Conservation (phyloP, 2,888 invertebrate genomes). For the Cecidostiba fungosa region DNA sequence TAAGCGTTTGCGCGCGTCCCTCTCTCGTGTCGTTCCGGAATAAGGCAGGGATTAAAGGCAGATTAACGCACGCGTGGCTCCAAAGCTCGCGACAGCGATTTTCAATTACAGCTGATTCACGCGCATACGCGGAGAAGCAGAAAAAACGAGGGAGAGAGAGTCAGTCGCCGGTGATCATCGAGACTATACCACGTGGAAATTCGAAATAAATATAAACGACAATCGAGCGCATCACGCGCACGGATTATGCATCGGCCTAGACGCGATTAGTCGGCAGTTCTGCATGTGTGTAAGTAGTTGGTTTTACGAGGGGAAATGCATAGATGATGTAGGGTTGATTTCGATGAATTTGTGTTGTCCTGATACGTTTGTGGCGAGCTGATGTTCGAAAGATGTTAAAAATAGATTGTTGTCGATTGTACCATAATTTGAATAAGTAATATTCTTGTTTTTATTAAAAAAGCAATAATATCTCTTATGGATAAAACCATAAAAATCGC, state of each 20-base stretch:
- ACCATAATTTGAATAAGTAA: too few relatives aligned
- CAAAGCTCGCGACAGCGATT: constrained; percentile 50
- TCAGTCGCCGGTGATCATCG: not conserved
- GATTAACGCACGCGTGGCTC: constrained; percentile 17
- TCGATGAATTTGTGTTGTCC: not conserved
- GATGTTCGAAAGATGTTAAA: not conserved
- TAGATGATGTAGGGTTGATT: not conserved
- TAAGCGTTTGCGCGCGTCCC: constrained; percentile 13
- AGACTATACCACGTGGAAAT: not conserved
- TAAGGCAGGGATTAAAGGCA: constrained; percentile 40
- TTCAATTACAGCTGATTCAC: constrained; percentile 57
- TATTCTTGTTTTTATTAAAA: too few relatives aligned
- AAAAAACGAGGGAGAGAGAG: not conserved
- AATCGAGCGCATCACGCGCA: not conserved
- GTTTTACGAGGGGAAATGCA: not conserved
- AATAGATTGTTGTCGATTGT: too few relatives aligned
- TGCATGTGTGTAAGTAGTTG: not conserved
- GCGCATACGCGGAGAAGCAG: constrained; percentile 6
- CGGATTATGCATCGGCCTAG: not conserved
- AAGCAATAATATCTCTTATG: not conserved
- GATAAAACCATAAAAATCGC: not conserved
- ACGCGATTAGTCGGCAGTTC: not conserved
- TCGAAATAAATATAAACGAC: not conserved
- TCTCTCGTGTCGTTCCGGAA: not conserved
- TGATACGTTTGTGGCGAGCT: not conserved